Conservation (phyloP, 2,113 vertebrate species). For the Prietella phreatophila region DNA sequence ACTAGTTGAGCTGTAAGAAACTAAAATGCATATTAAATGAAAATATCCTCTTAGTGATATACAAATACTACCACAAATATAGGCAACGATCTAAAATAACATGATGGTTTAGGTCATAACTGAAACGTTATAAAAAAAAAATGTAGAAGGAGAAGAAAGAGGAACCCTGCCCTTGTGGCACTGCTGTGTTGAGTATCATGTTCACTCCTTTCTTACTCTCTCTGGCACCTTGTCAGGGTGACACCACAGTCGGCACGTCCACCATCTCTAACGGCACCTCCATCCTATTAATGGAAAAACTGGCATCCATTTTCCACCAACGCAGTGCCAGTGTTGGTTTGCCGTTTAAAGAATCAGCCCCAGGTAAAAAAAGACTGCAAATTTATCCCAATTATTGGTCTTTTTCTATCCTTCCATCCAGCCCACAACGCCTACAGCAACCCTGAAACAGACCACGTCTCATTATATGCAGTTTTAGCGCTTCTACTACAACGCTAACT, state of each 20-base stretch:
- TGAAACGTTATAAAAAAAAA: neutral
- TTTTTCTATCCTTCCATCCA: neutral
- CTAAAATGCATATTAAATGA: neutral
- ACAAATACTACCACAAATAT: too few relatives aligned
- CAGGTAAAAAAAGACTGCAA: neutral
- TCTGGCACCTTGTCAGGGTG: conserved; percentile 28
- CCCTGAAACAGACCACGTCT: neutral
- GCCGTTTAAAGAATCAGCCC: neutral
- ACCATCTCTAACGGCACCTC: conserved; percentile 14
- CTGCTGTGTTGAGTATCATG: conserved; percentile 5
- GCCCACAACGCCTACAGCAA: neutral
- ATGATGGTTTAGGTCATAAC: neutral
- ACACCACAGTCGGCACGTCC: conserved; percentile 53
- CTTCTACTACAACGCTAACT: neutral
- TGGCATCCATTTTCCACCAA: neutral
- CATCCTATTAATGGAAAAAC: conserved; percentile 54
- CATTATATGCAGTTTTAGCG: neutral
- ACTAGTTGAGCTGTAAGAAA: neutral
- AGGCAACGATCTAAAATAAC: neutral
- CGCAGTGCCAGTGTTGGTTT: neutral
- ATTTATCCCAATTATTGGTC: neutral
- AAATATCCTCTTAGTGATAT: neutral
- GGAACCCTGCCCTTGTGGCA: neutral
- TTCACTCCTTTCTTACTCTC: conserved; percentile 6
- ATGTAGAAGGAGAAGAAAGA: neutral